Evolutionary conservation across 2,888 invertebrate genomes (phyloP), one percentile per base, ranked within the genome.

Genomic region (Neoitamus cyanurus): DNA sequence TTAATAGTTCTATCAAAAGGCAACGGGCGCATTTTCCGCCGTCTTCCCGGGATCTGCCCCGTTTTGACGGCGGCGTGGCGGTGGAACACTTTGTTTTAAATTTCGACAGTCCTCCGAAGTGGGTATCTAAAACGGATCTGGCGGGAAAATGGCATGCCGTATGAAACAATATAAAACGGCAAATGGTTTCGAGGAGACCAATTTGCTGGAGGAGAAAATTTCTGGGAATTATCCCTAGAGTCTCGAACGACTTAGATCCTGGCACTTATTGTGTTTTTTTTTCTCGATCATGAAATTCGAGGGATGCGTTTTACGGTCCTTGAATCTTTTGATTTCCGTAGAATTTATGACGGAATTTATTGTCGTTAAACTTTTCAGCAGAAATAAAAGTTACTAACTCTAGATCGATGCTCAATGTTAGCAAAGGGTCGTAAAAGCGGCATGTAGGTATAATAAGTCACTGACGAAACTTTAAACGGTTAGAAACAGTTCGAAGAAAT

Each of bases 1-100:
- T 82, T 69, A 69, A 82, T 82, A 78, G 78, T 42, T 78, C 48
- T 78, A 78, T 58, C 48, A 58, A 78, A 78, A 78, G 58, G 13
- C 75, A 73, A 36, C n/a, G 73, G 15, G 20, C 73, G 15, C n/a
- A 20, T 42, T 75, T n/a, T 73, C 31, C 42, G 58, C 58, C 58
- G 20, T 58, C 58, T 9, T 15, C 58, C 6, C 58, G 2, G 58
- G 7, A 48, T 48, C n/a, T 48, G 0, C 15, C 15, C 25, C 20
- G 58, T 58, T 58, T 58, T 58, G 48, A 48, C 15, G 48, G 48
- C 15, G 48, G 48, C 58, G 20, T 13, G 75, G 75, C 42, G 6
- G 20, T n/a, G 7, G 30, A 75, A 75, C 42, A 42, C 28, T 75
- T 75, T 75, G 42, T 75, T 75, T 75, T 42, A 75, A 75, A 37